phyloP scores from a whole-genome alignment of 2,113 vertebrate genomes.

The Paradisaea rubra region DNA sequence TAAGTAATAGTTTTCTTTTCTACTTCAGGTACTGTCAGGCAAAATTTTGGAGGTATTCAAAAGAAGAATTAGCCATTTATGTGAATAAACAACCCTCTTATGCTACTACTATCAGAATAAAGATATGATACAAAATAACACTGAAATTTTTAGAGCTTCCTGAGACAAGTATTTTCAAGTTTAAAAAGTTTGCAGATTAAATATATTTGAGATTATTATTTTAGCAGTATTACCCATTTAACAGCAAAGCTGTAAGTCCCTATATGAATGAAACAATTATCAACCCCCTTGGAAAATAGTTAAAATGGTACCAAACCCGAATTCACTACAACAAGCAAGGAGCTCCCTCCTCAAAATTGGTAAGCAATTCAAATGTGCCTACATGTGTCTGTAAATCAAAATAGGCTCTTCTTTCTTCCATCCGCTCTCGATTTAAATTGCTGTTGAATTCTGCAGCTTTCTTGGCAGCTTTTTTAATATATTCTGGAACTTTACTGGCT shows the following conservation, averaged over 20 bases:
- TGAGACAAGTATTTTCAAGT: not conserved
- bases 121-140: not conserved
- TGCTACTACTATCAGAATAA: not conserved
- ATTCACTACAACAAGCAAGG: not conserved
- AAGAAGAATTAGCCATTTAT: not conserved
- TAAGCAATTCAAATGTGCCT: constrained; percentile 39
- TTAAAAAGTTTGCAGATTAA: not conserved
- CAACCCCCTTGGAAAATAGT: not conserved
- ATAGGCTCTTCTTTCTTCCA: constrained; percentile 97
- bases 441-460: constrained; percentile 98
- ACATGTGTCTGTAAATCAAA: constrained; percentile 98
- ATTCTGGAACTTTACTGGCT: constrained; percentile 97
- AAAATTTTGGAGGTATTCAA: not conserved
- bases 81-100: not conserved
- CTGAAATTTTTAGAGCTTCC: not conserved
- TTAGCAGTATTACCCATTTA: not conserved
- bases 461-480: constrained; percentile 96
- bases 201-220: not conserved
- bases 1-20: not conserved
- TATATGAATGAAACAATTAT: not conserved
- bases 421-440: constrained; percentile 93
- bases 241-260: not conserved
- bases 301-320: not conserved
- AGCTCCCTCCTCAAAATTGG: not conserved
- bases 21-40: not conserved